These are phyloP conservation scores for Drosophila meridiana DNA, from an alignment of 2,888 invertebrate genomes.

Conservation along the genomic window DNA sequence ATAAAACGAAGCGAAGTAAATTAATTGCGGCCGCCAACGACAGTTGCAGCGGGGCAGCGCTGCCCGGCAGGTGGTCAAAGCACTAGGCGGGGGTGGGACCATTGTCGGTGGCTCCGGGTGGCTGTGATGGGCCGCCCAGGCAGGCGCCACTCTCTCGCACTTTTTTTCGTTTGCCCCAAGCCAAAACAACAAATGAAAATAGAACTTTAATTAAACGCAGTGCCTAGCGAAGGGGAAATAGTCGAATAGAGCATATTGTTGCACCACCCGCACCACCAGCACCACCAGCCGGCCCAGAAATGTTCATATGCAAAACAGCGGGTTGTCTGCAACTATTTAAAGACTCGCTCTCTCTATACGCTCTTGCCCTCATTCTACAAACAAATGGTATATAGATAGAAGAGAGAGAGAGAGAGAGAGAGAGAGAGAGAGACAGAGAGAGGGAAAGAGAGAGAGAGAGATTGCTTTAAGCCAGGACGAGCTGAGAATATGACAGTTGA, in stretches of 20 bases:
- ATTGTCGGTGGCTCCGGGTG: background rate
- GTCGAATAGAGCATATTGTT: slow-evolving; percentile 52
- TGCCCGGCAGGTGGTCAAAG: slow-evolving; percentile 64
- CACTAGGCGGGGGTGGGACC: slow-evolving; percentile 1
- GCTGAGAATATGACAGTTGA: slow-evolving; percentile 48
- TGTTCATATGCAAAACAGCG: slow-evolving; percentile 57
- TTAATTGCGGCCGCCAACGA: slow-evolving; percentile 70
- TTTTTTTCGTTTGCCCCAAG: slow-evolving; percentile 28
- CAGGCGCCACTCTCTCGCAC: slow-evolving; percentile 59
- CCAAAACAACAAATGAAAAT: slow-evolving; percentile 72
- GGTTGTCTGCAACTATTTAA: slow-evolving; percentile 66
- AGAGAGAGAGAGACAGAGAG: background rate
- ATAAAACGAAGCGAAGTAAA: slow-evolving; percentile 51
- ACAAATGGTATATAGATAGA: background rate
- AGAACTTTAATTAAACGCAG: slow-evolving; percentile 73
- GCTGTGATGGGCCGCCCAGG: slow-evolving; percentile 25
- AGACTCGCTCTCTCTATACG: slow-evolving; percentile 40
- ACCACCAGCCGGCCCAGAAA: background rate
- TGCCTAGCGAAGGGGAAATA: slow-evolving; percentile 27
- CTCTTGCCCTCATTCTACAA: slow-evolving; percentile 54
- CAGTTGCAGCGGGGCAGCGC: slow-evolving; percentile 43
- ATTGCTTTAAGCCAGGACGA: slow-evolving; percentile 42
- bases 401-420: no score
- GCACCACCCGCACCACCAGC: slow-evolving; percentile 13
- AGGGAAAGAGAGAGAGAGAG: background rate